Evolutionary conservation across 2,888 invertebrate species (phyloP), one percentile per base, ranked within the genome.

Genomic region (Dilophus febrilis): DNA sequence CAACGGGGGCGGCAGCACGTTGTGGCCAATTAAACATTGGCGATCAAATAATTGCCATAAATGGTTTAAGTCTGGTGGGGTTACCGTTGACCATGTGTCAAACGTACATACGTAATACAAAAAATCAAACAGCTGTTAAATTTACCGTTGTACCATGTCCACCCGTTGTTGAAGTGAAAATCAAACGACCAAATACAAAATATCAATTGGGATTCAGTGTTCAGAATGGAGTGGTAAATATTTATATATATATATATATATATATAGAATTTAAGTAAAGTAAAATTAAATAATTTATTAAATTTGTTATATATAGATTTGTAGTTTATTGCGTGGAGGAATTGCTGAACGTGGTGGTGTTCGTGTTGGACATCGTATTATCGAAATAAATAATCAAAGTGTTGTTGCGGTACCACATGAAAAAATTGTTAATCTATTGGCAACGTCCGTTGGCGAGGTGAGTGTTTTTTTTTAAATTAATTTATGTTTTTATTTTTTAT

Each of bases 171-270:
- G 98, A 99, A 67, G 98, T 98, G 47, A 88, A 94, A 68, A 97
- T 98, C 53, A 94, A 95, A 62, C 71, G 98, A 56, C 98, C 98
- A 4, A 97, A 98, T 66, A 95, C 97, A 46, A 97, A 98, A 68
- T 98, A 97, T 67, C 98, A 99, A 65, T 76, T 99, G 42, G 98
- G 98, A 37, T 99, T 99, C 68, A 95, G 95, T 68, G 98, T 99
- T 53, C 98, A 99, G 67, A 98, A 99, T 64, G 98, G 98, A 56
- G 97, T 98, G 68, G 85, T 86, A 64, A 68, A 77, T 67, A 19
- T 11, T n/a, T n/a, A n/a, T n/a, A n/a, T n/a, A n/a, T n/a, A n/a
- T n/a, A n/a, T n/a, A n/a, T n/a, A n/a, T n/a, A n/a, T n/a, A n/a
- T n/a, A n/a, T n/a, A n/a, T n/a, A n/a, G n/a, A n/a, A n/a, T n/a